Base-by-base conservation (phyloP, 1,140 invertebrate species). In the Sarcophaga bullata region DNA sequence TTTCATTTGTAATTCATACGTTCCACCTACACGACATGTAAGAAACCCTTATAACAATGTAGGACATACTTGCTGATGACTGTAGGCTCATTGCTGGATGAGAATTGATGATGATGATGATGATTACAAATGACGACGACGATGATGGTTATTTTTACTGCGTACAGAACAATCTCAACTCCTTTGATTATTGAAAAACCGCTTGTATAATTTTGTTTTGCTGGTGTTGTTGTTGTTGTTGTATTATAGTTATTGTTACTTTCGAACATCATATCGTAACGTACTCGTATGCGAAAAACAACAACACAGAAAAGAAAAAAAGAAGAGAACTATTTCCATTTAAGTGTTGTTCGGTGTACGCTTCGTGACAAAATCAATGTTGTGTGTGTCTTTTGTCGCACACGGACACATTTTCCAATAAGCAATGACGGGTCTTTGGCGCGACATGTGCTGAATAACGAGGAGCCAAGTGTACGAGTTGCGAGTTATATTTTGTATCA, bases 351-450 rank as follows among this genome's bases (percentile, higher is more conserved):
- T 82, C 8, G 7, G 84, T 87, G 86, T 88, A 85, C 87, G 86
- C 86, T 87, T 89, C 87, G 87, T 89, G 87, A 89, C 87, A 89
- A 89, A 88, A 89, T 89, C 87, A 89, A 89, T 89, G 87, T 89
- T 86, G 86, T 73, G 75, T 85, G 80, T 54, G 48, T 81, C 83
- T 73, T 82, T 83, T 83, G 83, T 81, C 83, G 83, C 80, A 49
- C 62, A 17, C 48, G 73, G 48, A 76, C 73, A 48, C 47, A 76
- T 76, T 76, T 76, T 17, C 46, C 48, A 76, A 76, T 76, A 48
- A 76, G 47, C 73, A 76, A 49, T 76, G 73, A 76, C 37, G 47
- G 25, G 48, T 76, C 46, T 76, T 47, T 48, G n/a, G 47, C 48
- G 37, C 73, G 73, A 49, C 73, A 76, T 76, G 73, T 76, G 48